Evolutionary conservation across 2,888 invertebrate species (phyloP), one percentile per base, ranked within the genome.

Genomic region (Epistrophe grossulariae): DNA sequence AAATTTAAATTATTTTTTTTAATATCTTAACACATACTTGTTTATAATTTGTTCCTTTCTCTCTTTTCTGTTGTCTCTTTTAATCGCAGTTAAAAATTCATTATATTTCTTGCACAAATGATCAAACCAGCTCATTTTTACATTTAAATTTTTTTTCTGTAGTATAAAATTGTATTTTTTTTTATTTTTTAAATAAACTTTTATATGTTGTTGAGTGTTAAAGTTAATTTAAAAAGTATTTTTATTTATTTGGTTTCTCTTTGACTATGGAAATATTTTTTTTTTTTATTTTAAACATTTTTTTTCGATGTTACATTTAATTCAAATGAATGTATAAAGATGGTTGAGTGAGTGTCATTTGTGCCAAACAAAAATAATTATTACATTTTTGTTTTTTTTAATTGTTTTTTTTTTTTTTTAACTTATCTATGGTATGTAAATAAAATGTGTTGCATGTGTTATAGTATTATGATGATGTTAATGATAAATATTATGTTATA

Each of bases 161-260:
- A 70, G 82, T 85, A 85, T 82, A 85, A 85, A 85, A 85, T 85
- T 85, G 70, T 82, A 74, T 74, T 81, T 71, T 71, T 70, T 73
- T 17, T n/a, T n/a, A n/a, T n/a, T 45, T 78, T 57, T 77, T 8
- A 15, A 40, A 62, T 43, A 62, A 9, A 62, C 31, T 45, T 79
- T 50, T 81, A 77, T 50, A 35, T 31, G 43, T 71, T 68, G 24
- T 79, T 79, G 60, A 78, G 38, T 79, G 50, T 81, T 78, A 52
- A 38, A 81, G 11, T 74, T 19, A 68, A 38, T 60, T 55, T 73
- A 66, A 57, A 57, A 55, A 31, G 38, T 66, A 64, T 73, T 35
- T 50, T 28, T 59, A 31, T 31, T 45, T 43, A 28, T 68, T 68
- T 48, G 17, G 17, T 68, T 68, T 24, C n/a, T 60, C 70, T 48